Conservation (phyloP, 2,113 vertebrate genomes). For the Leiothrix lutea region DNA sequence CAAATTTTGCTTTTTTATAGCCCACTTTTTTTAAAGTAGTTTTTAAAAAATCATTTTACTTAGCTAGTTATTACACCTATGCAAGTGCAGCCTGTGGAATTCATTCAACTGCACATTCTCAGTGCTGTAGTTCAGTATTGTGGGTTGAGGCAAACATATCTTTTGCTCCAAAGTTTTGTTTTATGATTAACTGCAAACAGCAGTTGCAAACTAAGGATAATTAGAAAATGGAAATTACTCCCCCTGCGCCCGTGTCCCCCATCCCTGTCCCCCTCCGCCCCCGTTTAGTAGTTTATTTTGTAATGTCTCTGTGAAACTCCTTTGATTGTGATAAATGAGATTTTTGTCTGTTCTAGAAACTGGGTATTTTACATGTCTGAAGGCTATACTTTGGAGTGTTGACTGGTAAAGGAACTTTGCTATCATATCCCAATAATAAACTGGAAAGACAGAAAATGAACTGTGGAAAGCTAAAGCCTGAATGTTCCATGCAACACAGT, state of each 20-base stretch:
- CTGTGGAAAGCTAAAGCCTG: not conserved
- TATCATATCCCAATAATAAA: not conserved
- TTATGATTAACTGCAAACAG: not conserved
- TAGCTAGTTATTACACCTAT: not conserved
- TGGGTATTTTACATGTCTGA: not conserved
- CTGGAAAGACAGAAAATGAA: not conserved
- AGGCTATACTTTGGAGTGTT: not conserved
- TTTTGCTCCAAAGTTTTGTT: not conserved
- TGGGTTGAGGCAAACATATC: not conserved
- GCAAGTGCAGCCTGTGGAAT: not conserved
- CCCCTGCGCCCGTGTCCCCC: too few relatives aligned
- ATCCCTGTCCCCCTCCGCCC: fast-evolving
- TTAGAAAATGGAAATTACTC: not conserved
- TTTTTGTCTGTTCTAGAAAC: not conserved
- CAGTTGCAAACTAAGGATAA: not conserved
- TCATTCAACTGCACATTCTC: not conserved
- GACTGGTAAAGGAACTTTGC: not conserved
- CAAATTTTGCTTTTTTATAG: not conserved
- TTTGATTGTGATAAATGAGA: not conserved
- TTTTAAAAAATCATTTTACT: not conserved
- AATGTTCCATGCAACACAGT: not conserved
- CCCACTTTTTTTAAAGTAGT: not conserved
- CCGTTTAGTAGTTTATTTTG: not conserved
- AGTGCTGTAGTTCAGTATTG: not conserved
- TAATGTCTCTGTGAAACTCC: not conserved